Percentiles rank a stretch among this genome's conserved stretches.
These are phyloP conservation scores for Heliconius sara DNA, from an alignment of 2,888 invertebrate species.

Conservation along the genomic window DNA sequence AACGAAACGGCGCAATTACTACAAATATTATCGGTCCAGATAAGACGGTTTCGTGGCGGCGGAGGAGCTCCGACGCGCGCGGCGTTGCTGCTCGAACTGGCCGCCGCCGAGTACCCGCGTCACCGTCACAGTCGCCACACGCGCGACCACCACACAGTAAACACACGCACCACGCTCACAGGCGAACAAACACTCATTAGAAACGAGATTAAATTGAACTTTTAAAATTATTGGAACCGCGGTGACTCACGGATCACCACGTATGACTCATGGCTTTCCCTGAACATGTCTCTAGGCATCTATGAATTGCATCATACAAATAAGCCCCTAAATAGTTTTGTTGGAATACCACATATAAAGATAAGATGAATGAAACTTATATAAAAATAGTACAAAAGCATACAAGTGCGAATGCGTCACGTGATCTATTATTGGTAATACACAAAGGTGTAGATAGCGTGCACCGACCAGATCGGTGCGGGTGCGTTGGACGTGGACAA, in stretches of 20 bases:
- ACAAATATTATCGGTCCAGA: constrained; percentile 74
- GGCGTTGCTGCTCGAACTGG: constrained; percentile 71
- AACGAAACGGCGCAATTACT: constrained; percentile 66
- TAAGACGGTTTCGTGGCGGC: constrained; percentile 76
- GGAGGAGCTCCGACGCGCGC: constrained; percentile 71
- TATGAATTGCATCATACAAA: neutral
- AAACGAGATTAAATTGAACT: constrained; percentile 43
- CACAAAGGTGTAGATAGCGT: constrained; percentile 34
- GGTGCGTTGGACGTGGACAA: constrained; percentile 73
- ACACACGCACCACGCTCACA: constrained; percentile 28
- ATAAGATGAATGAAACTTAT: neutral
- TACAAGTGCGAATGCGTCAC: constrained; percentile 10
- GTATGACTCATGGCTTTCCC: constrained; percentile 54
- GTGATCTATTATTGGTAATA: constrained; percentile 19
- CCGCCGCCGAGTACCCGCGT: constrained; percentile 73
- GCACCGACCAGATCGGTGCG: constrained; percentile 50
- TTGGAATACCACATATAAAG: neutral
- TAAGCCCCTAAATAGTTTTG: neutral
- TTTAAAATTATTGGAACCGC: constrained; percentile 50
- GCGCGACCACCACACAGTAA: constrained; percentile 3
- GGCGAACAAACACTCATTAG: constrained; percentile 27
- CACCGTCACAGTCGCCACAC: constrained; percentile 53
- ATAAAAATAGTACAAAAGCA: neutral
- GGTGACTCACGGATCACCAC: constrained; percentile 51
- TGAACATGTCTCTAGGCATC: constrained; percentile 31